Conservation (phyloP, 92 coral and sea anemone genomes). For the Pocillopora grandis region DNA sequence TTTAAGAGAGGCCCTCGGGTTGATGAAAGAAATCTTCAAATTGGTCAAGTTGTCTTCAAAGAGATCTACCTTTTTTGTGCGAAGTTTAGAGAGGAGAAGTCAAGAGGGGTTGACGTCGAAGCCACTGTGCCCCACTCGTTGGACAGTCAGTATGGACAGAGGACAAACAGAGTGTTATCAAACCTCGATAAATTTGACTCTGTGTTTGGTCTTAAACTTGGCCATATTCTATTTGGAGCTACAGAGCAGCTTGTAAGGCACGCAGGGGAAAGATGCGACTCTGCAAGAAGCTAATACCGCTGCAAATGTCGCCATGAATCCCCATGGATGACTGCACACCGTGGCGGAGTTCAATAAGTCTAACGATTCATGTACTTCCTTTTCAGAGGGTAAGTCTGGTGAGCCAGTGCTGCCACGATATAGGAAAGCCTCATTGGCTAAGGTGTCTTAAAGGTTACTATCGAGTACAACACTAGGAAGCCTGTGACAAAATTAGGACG, state of each 20-base stretch:
- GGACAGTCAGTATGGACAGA: slow-evolving; percentile 23
- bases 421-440: slow-evolving; percentile 50
- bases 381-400: slow-evolving; percentile 32
- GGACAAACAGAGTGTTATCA: no score
- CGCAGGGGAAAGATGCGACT: slow-evolving; percentile 24
- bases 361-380: background rate
- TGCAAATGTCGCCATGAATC: slow-evolving; percentile 24
- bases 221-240: slow-evolving; percentile 23
- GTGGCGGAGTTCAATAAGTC: slow-evolving; percentile 32
- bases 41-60: slow-evolving; percentile 44
- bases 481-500: slow-evolving; percentile 49
- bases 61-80: slow-evolving; percentile 32
- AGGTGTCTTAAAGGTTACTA: slow-evolving; percentile 39
- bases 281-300: slow-evolving; percentile 46
- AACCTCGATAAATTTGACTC: no score
- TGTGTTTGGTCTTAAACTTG: slow-evolving; percentile 38
- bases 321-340: slow-evolving; percentile 32
- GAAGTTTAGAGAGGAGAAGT: slow-evolving; percentile 17
- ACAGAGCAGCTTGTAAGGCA: background rate
- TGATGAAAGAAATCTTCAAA: slow-evolving; percentile 35
- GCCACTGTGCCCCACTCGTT: slow-evolving; percentile 55
- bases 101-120: slow-evolving; percentile 33
- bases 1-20: slow-evolving; percentile 50
- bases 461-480: slow-evolving; percentile 50
- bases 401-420: slow-evolving; percentile 46